Conservation (phyloP, 1,140 invertebrate species). For the Geopemphigus sp. region DNA sequence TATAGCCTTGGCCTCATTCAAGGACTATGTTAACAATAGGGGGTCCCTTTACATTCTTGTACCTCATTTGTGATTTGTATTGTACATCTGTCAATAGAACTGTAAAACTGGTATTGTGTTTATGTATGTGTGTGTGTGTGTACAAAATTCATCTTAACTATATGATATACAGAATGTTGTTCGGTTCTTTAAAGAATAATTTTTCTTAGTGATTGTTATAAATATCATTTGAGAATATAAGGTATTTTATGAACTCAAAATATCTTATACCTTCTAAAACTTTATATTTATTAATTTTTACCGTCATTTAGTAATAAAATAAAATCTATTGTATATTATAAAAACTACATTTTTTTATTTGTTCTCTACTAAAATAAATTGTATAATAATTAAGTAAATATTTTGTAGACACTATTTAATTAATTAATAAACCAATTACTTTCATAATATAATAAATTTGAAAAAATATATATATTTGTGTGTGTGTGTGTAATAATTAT, state of each 20-base stretch:
- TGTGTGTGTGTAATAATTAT: too few relatives aligned
- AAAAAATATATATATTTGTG: too few relatives aligned
- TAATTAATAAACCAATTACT: too few relatives aligned
- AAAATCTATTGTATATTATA: too few relatives aligned
- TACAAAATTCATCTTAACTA: background rate
- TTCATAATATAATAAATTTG: too few relatives aligned
- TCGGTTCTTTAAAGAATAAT: background rate
- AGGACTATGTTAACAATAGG: conserved; percentile 9
- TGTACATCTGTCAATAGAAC: conserved; percentile 14
- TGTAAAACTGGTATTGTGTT: conserved; percentile 32
- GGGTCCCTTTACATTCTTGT: conserved; percentile 16
- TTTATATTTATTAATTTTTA: conserved; percentile 1
- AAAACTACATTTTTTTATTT: too few relatives aligned
- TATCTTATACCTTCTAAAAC: too few relatives aligned
- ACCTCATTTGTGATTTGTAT: conserved; percentile 12
- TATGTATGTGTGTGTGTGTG: background rate
- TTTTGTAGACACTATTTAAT: too few relatives aligned
- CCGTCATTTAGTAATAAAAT: background rate
- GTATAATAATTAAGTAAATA: too few relatives aligned
- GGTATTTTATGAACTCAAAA: too few relatives aligned
- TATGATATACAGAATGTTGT: conserved; percentile 1
- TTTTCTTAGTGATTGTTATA: background rate
- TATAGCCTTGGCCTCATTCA: conserved; percentile 19
- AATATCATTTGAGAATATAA: conserved; percentile 7
- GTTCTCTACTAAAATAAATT: too few relatives aligned